A percentile compares a stretch with the other conserved stretches of the same genome.
These are phyloP conservation scores for Vulpes vulpes DNA, from an alignment of 2,113 vertebrate species.

Conservation along the genomic window DNA sequence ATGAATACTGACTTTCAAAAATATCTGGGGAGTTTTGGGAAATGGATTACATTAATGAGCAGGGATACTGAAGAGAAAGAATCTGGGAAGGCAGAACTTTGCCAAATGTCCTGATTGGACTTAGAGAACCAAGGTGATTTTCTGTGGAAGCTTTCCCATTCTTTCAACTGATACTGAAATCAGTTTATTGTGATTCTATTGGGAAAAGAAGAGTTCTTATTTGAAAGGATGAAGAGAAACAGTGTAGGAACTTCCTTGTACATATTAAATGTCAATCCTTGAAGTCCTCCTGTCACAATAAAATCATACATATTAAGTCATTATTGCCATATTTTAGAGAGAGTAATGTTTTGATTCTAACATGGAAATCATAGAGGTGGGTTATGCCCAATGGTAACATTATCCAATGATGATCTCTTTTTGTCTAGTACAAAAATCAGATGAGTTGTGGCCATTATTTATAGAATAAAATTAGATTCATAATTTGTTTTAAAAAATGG, in stretches of 20 bases:
- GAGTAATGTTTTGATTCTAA: neutral
- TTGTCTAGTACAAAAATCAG: neutral
- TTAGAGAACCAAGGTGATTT: neutral
- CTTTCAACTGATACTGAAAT: neutral
- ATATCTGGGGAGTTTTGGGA: neutral
- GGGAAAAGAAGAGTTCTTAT: neutral
- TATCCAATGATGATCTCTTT: neutral
- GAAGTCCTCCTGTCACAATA: neutral
- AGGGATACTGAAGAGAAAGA: neutral
- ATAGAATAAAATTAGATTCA: neutral
- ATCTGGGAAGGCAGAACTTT: neutral
- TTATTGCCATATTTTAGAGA: neutral
- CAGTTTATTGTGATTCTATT: neutral
- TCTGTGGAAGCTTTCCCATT: neutral
- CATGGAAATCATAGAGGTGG: neutral
- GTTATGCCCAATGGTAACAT: neutral
- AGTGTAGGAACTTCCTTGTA: neutral
- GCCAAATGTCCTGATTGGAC: neutral
- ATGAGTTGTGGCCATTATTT: neutral
- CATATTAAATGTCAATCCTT: neutral
- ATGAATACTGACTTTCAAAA: neutral
- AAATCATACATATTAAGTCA: neutral
- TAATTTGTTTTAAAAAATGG: neutral
- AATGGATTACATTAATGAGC: neutral
- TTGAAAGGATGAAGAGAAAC: neutral